Conservation (phyloP, 1,140 invertebrate genomes). For the Rhagoletis zephyria region DNA sequence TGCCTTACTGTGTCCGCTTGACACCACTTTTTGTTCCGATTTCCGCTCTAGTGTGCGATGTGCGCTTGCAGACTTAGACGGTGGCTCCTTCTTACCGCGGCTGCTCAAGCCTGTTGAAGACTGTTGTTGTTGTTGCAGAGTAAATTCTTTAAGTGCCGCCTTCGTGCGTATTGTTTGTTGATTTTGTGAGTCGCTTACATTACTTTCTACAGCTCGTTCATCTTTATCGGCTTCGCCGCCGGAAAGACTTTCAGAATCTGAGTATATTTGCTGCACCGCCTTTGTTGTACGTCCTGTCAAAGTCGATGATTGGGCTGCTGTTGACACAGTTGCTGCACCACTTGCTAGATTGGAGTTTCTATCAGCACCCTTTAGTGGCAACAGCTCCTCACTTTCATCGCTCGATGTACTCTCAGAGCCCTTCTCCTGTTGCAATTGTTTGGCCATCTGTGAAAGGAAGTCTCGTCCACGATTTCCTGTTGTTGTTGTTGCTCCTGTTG, state of each 20-base stretch:
- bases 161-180: conserved; percentile 82
- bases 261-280: conserved; percentile 68
- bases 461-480: conserved; percentile 60
- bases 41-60: conserved; percentile 47
- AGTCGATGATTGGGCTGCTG: conserved; percentile 83
- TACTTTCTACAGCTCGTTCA: conserved; percentile 74
- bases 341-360: conserved; percentile 23
- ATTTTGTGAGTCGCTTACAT: conserved; percentile 79
- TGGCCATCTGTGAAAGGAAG: conserved; percentile 77
- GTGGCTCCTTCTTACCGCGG: background rate
- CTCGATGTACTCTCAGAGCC: conserved; percentile 76
- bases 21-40: background rate
- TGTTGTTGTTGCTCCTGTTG: conserved; percentile 49
- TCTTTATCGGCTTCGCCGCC: conserved; percentile 65
- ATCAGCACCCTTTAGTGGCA: conserved; percentile 74
- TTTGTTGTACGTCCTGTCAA: conserved; percentile 63
- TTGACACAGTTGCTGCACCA: conserved; percentile 75
- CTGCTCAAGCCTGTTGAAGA: conserved; percentile 19
- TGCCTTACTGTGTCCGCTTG: conserved; percentile 61
- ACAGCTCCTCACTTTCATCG: conserved; percentile 84
- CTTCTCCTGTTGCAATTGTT: conserved; percentile 76
- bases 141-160: conserved; percentile 87
- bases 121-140: conserved; percentile 64
- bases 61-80: conserved; percentile 54
- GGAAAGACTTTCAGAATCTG: conserved; percentile 67